Evolutionary conservation across 1,140 invertebrate species (phyloP), one percentile per base, ranked within the genome.

Genomic region (Neodiprion fabricii): DNA sequence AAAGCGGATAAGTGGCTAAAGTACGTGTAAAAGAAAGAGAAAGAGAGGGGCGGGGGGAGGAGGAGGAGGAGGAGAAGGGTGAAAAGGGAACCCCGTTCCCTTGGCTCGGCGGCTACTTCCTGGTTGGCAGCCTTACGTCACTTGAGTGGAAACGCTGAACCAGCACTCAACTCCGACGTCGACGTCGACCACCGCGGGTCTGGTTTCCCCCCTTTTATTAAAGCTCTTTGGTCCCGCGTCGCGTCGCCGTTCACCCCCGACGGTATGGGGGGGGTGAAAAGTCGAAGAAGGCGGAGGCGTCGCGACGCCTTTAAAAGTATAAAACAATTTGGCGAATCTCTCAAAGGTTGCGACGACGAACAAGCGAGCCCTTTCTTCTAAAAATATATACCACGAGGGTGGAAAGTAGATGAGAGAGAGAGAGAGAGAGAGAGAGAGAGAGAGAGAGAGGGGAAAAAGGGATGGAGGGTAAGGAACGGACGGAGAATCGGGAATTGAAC

Each of bases 121-220:
- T 61, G 53, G 53, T 17, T 61, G 53, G 53, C 53, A 61, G 11
- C 53, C n/a, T 14, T 61, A 61, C 53, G 53, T 61, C 53, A 61
- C 53, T 61, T 61, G 53, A 61, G 53, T 61, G 53, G 53, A 61
- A 61, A 61, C 53, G 53, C 53, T 61, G 53, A 61, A 61, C 53
- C 53, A 61, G 53, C 53, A 61, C 53, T 61, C 53, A 61, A 61
- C 53, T 61, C 53, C 11, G 53, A 61, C 53, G 53, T 61, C 53
- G 53, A 61, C 53, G 11, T 61, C 53, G 53, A 61, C 53, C 53
- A 61, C 53, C n/a, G n/a, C 53, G 53, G 53, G 53, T 61, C 53
- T 61, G 53, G 53, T 61, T 61, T 61, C 53, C n/a, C 53, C 50
- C 53, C n/a, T 61, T 61, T 61, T 14, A 14, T 61, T 14, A 61